Conservation (phyloP, 2,888 invertebrate species). For the Mechanitis messenoides region DNA sequence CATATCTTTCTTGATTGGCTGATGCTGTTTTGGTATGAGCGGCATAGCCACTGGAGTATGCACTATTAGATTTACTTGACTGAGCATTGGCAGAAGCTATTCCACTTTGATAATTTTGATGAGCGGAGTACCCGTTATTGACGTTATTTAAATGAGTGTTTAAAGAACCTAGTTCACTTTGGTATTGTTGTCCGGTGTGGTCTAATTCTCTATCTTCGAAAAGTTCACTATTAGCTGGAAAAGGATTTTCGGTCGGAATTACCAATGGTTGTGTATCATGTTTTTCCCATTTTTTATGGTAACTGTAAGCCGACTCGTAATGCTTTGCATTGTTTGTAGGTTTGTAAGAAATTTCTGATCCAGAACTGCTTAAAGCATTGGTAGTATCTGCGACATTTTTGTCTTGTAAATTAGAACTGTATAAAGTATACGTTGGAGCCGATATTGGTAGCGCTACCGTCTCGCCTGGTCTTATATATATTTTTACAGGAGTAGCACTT, state of each 20-base stretch:
- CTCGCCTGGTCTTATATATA: constrained; percentile 55
- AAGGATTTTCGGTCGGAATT: constrained; percentile 44
- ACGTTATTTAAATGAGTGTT: constrained; percentile 32
- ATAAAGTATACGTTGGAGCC: constrained; percentile 36
- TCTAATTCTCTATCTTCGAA: constrained; percentile 46
- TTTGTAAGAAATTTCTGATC: constrained; percentile 34
- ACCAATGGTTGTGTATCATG: constrained; percentile 48
- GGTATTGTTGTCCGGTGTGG: constrained; percentile 34
- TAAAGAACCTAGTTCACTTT: constrained; percentile 37
- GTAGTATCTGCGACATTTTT: constrained; percentile 47
- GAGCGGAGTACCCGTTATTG: constrained; percentile 20
- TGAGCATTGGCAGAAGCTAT: constrained; percentile 34
- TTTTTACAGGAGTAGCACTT: constrained; percentile 47
- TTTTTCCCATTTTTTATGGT: constrained; percentile 68
- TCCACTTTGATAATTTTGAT: constrained; percentile 1
- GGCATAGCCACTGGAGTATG: constrained; percentile 40
- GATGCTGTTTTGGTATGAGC: constrained; percentile 42
- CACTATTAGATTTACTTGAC: constrained; percentile 29
- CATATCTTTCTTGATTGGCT: constrained; percentile 42
- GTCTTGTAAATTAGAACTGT: constrained; percentile 37
- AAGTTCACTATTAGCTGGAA: constrained; percentile 50
- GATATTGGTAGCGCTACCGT: constrained; percentile 53
- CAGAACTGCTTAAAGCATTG: constrained; percentile 42
- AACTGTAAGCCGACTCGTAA: constrained; percentile 64
- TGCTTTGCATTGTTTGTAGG: constrained; percentile 45